These are phyloP conservation scores for Tortricodes alternella DNA, from an alignment of 2,888 invertebrate species.

Conservation along the genomic window DNA sequence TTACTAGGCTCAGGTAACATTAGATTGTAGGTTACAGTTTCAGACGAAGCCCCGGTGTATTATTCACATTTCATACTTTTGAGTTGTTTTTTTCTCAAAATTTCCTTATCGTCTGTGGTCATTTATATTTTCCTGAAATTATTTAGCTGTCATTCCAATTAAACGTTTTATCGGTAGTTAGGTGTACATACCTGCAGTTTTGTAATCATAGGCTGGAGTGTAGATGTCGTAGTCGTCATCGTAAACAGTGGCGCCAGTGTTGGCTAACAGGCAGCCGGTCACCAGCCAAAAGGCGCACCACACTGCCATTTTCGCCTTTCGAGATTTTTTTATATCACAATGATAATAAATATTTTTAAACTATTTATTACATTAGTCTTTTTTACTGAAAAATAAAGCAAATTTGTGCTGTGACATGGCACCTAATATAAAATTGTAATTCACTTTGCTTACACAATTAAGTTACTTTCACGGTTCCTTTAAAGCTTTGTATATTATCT, in stretches of 20 bases:
- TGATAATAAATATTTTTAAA: constrained; percentile 19
- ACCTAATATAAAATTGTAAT: background rate
- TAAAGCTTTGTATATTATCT: background rate
- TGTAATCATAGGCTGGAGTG: constrained; percentile 69
- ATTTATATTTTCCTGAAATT: constrained; percentile 49
- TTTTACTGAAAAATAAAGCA: constrained; percentile 16
- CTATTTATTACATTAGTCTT: constrained; percentile 25
- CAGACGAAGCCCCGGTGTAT: no score
- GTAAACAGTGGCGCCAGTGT: constrained; percentile 61
- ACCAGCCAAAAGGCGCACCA: constrained; percentile 58
- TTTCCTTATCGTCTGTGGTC: no score
- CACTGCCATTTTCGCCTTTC: constrained; percentile 52
- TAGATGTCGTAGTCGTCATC: constrained; percentile 76
- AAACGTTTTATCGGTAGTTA: background rate
- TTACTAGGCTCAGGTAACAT: background rate
- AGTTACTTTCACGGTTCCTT: constrained; percentile 29
- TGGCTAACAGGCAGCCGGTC: constrained; percentile 50
- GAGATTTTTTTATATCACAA: constrained; percentile 33
- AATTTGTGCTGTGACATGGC: background rate
- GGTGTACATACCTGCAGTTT: constrained; percentile 61
- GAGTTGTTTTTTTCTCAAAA: no score
- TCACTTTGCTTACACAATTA: background rate
- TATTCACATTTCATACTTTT: no score
- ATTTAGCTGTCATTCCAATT: constrained; percentile 54
- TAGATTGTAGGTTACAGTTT: no score